Evolutionary conservation across 1,140 invertebrate genomes (phyloP).

Genomic region (Chelonus insularis): DNA sequence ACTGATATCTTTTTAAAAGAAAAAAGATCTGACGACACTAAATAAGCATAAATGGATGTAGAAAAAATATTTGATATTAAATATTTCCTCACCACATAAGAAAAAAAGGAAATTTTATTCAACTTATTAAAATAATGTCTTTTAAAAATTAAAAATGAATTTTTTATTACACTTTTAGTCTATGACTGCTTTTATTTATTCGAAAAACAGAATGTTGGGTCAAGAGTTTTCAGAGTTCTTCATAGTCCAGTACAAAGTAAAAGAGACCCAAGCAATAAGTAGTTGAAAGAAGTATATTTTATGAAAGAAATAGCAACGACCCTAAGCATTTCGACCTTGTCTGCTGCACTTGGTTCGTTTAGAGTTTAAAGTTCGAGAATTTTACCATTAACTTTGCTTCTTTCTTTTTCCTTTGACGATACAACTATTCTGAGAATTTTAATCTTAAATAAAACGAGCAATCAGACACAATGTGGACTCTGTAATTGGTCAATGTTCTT

Average conservation of each 20-base stretch:
- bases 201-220: conserved; percentile 19
- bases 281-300: not conserved
- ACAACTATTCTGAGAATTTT: conserved; percentile 19
- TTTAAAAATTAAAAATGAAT: too few species aligned
- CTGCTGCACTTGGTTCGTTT: not conserved
- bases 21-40: not conserved
- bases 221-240: conserved; percentile 16
- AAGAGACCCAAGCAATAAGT: conserved; percentile 9
- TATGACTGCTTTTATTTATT: not conserved
- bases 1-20: not conserved
- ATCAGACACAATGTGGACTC: not conserved
- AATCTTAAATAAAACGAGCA: conserved; percentile 12
- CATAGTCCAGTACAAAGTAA: conserved; percentile 23
- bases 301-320: not conserved
- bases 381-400: not conserved
- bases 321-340: not conserved
- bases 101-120: too few species aligned
- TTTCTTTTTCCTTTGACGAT: not conserved
- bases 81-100: too few species aligned
- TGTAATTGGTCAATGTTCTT: conserved; percentile 21
- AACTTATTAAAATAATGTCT: too few species aligned
- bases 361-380: not conserved
- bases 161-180: not conserved
- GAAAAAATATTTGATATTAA: not conserved
- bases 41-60: too few species aligned